Evolutionary conservation across 2,888 invertebrate genomes (phyloP).

Genomic region (Nemoura dubitans): DNA sequence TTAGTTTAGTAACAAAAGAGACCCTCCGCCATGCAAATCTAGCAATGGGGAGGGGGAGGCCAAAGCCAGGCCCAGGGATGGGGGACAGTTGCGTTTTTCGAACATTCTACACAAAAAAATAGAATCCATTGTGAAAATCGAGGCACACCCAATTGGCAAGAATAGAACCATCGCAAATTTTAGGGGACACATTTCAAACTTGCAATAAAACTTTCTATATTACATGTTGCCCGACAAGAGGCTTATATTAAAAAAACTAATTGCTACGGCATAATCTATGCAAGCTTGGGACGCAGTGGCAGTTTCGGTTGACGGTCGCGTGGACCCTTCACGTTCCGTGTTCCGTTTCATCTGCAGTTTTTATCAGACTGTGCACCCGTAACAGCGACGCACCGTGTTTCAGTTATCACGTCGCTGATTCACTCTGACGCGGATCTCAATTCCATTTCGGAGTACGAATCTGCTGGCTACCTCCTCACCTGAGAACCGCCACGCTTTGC

Average conservation of each 20-base stretch:
- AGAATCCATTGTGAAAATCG: constrained; percentile 40
- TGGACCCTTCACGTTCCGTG: neutral
- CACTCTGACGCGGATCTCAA: neutral
- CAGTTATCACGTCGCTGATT: no score
- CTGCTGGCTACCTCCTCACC: no score
- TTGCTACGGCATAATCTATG: neutral
- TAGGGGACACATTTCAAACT: constrained; percentile 35
- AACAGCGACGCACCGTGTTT: neutral
- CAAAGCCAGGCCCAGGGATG: neutral
- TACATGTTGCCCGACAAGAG: neutral
- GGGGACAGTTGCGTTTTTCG: constrained; percentile 45
- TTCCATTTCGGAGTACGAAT: no score
- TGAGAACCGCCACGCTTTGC: no score
- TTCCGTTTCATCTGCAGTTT: neutral
- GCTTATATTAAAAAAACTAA: neutral
- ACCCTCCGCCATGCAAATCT: constrained; percentile 47
- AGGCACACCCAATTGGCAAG: constrained; percentile 45
- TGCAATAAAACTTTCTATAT: constrained; percentile 31
- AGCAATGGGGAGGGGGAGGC: constrained; percentile 16
- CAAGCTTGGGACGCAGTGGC: neutral
- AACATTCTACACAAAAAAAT: constrained; percentile 47
- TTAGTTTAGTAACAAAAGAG: constrained; percentile 52
- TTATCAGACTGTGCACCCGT: neutral
- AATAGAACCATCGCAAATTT: constrained; percentile 30
- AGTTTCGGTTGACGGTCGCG: neutral